Evolutionary conservation across 2,797 vertebrate genomes (phyloP).

Genomic region (Sylvia borin): DNA sequence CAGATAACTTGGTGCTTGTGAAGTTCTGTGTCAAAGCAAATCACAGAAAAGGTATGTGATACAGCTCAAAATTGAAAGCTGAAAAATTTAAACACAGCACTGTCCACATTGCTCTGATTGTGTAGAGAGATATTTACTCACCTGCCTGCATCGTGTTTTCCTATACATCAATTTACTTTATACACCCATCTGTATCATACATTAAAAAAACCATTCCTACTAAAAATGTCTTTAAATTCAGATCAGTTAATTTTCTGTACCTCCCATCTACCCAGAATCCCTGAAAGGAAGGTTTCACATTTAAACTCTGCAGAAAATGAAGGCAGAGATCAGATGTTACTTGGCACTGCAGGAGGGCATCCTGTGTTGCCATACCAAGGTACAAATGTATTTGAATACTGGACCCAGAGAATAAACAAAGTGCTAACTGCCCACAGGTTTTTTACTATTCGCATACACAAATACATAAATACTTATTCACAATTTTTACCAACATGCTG

Average conservation of each 20-base stretch:
- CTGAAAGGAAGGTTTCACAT: background rate
- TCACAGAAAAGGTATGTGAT: background rate
- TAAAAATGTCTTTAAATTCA: background rate
- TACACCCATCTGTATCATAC: fast-evolving
- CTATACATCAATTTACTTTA: background rate
- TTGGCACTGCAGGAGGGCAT: background rate
- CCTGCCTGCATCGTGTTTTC: background rate
- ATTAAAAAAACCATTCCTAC: background rate
- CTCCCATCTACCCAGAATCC: background rate
- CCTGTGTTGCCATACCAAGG: background rate
- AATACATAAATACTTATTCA: background rate
- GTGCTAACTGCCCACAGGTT: background rate
- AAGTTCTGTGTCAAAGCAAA: background rate
- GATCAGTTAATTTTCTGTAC: background rate
- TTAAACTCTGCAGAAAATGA: background rate
- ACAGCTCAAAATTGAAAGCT: background rate
- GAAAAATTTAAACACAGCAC: background rate
- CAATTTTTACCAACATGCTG: background rate
- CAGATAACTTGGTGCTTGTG: background rate
- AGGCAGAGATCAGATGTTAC: background rate
- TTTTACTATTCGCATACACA: background rate
- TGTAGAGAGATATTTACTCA: background rate
- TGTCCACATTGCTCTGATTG: background rate
- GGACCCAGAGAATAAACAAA: background rate
- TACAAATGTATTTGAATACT: background rate